These are phyloP conservation scores for Bombus balteatus DNA, from an alignment of 1,140 invertebrate genomes.

Conservation along the genomic window DNA sequence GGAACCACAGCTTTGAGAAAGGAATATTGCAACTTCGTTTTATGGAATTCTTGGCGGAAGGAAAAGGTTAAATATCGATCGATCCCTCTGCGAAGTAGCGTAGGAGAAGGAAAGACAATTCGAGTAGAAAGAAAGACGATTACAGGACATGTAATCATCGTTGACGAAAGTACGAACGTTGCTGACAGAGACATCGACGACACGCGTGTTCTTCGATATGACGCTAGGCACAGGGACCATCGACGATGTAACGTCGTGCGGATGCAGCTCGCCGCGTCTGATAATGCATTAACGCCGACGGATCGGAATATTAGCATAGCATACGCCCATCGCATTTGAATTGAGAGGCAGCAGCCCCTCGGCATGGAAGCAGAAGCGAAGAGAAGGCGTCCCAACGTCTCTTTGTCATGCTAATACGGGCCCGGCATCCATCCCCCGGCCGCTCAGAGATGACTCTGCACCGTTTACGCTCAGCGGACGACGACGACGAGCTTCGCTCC, in stretches of 20 bases:
- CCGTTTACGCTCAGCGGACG: slow-evolving; percentile 64
- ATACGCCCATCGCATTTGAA: slow-evolving; percentile 83
- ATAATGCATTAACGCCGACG: slow-evolving; percentile 79
- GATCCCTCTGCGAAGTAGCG: too few species aligned
- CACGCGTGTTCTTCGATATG: slow-evolving; percentile 15
- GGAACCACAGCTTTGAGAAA: not conserved
- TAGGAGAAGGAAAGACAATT: too few species aligned
- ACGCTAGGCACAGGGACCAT: slow-evolving; percentile 1
- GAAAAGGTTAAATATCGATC: too few species aligned
- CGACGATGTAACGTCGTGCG: slow-evolving; percentile 31
- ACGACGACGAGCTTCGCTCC: slow-evolving; percentile 34
- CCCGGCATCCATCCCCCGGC: slow-evolving; percentile 75
- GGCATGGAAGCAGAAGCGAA: slow-evolving; percentile 75
- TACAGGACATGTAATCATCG: not conserved
- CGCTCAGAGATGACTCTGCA: slow-evolving; percentile 67
- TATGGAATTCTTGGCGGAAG: too few species aligned
- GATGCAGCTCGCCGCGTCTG: slow-evolving; percentile 70
- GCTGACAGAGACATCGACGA: slow-evolving; percentile 20
- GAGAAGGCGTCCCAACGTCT: slow-evolving; percentile 78
- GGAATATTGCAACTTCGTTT: too few species aligned
- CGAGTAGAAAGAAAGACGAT: not conserved
- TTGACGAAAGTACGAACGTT: not conserved
- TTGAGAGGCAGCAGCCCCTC: slow-evolving; percentile 78
- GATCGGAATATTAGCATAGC: slow-evolving; percentile 82
- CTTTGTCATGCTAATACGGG: slow-evolving; percentile 82